Conservation (phyloP, 2,797 vertebrate genomes). For the Varecia variegata region DNA sequence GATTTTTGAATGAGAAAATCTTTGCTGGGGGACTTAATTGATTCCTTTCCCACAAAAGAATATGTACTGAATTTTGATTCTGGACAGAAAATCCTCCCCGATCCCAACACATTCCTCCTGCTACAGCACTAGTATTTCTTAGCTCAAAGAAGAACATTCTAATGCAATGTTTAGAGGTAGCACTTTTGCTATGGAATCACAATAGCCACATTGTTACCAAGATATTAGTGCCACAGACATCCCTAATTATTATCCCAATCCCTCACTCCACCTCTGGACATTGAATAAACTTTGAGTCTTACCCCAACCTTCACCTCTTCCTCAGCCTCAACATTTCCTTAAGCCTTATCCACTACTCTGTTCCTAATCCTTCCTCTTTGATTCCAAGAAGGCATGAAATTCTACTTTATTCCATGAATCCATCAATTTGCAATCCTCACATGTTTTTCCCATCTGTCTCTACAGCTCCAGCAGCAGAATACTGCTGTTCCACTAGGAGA, state of each 20-base stretch:
- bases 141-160: neutral
- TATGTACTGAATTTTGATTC: neutral
- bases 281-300: neutral
- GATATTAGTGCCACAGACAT: neutral
- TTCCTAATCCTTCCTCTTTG: neutral
- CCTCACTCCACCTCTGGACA: neutral
- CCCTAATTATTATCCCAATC: neutral
- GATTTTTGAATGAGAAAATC: neutral
- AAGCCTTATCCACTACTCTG: neutral
- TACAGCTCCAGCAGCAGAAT: neutral
- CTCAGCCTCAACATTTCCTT: neutral
- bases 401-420: neutral
- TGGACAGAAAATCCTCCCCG: neutral
- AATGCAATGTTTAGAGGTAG: neutral
- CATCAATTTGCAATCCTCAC: neutral
- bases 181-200: neutral
- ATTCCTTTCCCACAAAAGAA: neutral
- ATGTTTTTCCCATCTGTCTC: neutral
- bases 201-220: neutral
- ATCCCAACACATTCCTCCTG: neutral
- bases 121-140: neutral
- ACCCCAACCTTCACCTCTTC: neutral
- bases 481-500: neutral
- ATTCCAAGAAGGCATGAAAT: neutral
- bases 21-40: neutral